A percentile compares a stretch with the other conserved stretches of the same genome.
Evolutionary conservation across 2,797 vertebrate genomes (phyloP).

Genomic region (Pseudochirops corinnae): DNA sequence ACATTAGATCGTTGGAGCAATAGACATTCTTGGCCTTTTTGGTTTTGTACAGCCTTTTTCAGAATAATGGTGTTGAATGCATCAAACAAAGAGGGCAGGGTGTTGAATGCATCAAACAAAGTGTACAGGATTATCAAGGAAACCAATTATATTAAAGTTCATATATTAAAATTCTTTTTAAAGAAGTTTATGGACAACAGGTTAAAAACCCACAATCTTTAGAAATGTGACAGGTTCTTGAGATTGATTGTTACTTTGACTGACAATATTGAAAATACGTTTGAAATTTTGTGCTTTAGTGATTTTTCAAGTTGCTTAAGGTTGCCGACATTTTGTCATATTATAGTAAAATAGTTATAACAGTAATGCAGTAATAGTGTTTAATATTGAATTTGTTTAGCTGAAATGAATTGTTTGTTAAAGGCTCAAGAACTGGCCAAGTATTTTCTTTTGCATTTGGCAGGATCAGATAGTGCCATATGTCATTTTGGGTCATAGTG

Average conservation of each 20-base stretch:
- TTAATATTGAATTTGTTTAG: slow-evolving; percentile 23
- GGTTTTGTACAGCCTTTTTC: neutral
- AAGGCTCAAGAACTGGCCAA: neutral
- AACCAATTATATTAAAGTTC: neutral
- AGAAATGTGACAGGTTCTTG: neutral
- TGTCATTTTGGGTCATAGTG: neutral
- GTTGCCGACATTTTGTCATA: neutral
- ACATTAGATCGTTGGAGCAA: neutral
- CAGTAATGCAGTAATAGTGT: neutral
- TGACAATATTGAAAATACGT: neutral
- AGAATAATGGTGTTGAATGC: neutral
- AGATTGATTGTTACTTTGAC: neutral
- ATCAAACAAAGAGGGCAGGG: neutral
- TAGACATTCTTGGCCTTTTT: neutral
- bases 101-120: neutral
- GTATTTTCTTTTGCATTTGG: neutral
- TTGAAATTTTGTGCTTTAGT: neutral
- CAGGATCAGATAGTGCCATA: neutral
- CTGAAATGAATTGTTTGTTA: slow-evolving; percentile 1
- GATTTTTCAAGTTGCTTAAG: neutral
- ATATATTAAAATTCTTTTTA: neutral
- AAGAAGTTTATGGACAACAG: neutral
- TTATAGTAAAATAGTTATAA: neutral
- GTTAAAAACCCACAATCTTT: neutral
- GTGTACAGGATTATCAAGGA: neutral